Base-by-base conservation (phyloP, 2,888 invertebrate genomes). In the Calephelis perditalis region DNA sequence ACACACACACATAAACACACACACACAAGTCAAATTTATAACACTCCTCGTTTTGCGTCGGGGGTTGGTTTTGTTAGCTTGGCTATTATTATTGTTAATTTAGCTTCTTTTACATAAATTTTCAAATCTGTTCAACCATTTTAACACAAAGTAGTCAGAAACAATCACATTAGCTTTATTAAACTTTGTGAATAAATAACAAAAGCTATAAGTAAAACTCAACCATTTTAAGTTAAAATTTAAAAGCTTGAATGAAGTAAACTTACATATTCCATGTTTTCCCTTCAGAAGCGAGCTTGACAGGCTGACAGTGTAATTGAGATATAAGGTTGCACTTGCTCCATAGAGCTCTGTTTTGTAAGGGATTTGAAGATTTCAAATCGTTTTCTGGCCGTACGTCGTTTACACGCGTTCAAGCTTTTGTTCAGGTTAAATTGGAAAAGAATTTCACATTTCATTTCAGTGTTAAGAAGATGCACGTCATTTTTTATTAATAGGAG, bases 291-390 rank as follows among this genome's bases (percentile, higher is more conserved):
- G 59, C 44, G 15, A 15, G 40, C 36, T 55, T 55, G 59, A 59
- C 59, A 59, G 55, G 40, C 55, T 59, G 59, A 59, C 59, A 59
- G 15, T 11, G 55, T 56, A 59, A 59, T 59, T 59, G 59, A 59
- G 59, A 59, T 59, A 59, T 59, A 59, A 59, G 59, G 45, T 45
- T 44, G 36, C 45, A 60, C 59, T 59, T 59, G 59, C 26, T 57
- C 59, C 52, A 35, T 52, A 52, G 52, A 52, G 35, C 35, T 52
- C 52, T 52, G 11, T 52, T 52, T 52, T 26, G 52, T 52, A 6
- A 26, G 52, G 35, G 52, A 52, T 52, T 52, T 52, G 52, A 26
- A 52, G 52, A 52, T 52, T 52, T 52, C 52, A 52, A 52, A 52
- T 35, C 26, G 35, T 52, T 52, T 52, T 52, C 52, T 52, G 52